These are phyloP conservation scores for Parnassius orleans DNA, from an alignment of 2,888 invertebrate genomes.

Conservation along the genomic window DNA sequence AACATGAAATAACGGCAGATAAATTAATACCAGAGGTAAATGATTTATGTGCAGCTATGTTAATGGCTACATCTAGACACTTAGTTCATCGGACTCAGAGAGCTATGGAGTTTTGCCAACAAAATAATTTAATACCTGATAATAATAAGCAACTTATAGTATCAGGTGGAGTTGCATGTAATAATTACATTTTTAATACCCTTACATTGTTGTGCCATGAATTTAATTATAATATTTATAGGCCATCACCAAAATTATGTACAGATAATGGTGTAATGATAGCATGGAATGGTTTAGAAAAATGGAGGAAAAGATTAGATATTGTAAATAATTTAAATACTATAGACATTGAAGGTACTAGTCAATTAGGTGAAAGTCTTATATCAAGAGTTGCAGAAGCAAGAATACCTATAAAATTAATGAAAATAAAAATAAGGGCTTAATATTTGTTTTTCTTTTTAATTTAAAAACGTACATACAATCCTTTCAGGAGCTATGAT, in stretches of 20 bases:
- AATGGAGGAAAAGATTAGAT: constrained; percentile 80
- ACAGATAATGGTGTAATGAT: constrained; percentile 99
- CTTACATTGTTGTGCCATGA: constrained; percentile 86
- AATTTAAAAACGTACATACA: background rate
- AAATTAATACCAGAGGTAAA: constrained; percentile 86
- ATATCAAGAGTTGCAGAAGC: constrained; percentile 78
- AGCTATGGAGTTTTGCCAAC: constrained; percentile 88
- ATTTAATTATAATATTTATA: constrained; percentile 83
- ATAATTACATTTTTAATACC: constrained; percentile 88
- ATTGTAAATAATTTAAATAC: constrained; percentile 80
- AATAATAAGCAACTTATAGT: constrained; percentile 85
- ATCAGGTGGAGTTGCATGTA: constrained; percentile 98
- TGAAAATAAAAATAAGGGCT: constrained; percentile 53
- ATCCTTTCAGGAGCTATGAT: too few relatives aligned
- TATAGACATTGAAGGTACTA: constrained; percentile 82
- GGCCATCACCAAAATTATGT: constrained; percentile 92
- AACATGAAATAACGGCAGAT: constrained; percentile 82
- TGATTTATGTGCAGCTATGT: constrained; percentile 93
- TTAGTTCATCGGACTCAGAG: constrained; percentile 91
- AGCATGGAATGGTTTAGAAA: constrained; percentile 98
- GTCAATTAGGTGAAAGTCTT: constrained; percentile 84
- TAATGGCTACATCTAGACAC: constrained; percentile 87
- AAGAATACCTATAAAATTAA: constrained; percentile 69
- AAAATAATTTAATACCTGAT: constrained; percentile 84
- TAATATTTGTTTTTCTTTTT: constrained; percentile 4